phyloP scores from a whole-genome alignment of 2,797 vertebrate genomes.

The Hephaestus fuliginosus region DNA sequence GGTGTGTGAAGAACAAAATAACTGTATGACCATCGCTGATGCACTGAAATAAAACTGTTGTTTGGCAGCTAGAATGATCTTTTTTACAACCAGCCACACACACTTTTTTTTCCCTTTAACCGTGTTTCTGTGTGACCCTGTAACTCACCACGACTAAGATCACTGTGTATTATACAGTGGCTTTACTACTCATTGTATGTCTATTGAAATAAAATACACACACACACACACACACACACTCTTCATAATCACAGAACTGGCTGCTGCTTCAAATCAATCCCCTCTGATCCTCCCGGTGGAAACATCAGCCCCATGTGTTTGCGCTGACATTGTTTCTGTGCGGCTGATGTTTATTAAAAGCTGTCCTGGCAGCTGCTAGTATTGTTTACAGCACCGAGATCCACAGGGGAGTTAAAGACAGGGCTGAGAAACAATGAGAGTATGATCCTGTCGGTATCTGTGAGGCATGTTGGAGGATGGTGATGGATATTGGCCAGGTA shows the following conservation, averaged over 20 bases:
- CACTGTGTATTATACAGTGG: neutral
- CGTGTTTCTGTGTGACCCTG: conserved; percentile 1
- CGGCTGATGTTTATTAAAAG: conserved; percentile 40
- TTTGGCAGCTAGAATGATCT: neutral
- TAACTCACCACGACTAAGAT: neutral
- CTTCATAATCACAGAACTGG: neutral
- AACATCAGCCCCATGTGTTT: conserved; percentile 7
- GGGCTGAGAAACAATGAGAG: conserved; percentile 24
- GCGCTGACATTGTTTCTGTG: neutral
- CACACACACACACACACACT: neutral
- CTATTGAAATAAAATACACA: neutral
- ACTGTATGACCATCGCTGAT: too few species aligned
- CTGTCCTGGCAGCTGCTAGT: conserved; percentile 29
- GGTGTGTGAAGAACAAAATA: too few species aligned
- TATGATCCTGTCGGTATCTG: conserved; percentile 40
- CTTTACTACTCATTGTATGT: neutral
- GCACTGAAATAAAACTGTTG: neutral
- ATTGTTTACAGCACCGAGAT: conserved; percentile 5
- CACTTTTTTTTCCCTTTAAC: neutral
- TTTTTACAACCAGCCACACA: neutral
- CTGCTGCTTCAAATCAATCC: neutral
- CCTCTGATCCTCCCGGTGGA: conserved; percentile 2
- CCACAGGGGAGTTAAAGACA: neutral
- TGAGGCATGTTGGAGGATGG: conserved; percentile 12
- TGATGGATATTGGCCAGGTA: conserved; percentile 33